These are phyloP conservation scores for Tauraco erythrolophus DNA, from an alignment of 2,113 vertebrate genomes.

Conservation along the genomic window DNA sequence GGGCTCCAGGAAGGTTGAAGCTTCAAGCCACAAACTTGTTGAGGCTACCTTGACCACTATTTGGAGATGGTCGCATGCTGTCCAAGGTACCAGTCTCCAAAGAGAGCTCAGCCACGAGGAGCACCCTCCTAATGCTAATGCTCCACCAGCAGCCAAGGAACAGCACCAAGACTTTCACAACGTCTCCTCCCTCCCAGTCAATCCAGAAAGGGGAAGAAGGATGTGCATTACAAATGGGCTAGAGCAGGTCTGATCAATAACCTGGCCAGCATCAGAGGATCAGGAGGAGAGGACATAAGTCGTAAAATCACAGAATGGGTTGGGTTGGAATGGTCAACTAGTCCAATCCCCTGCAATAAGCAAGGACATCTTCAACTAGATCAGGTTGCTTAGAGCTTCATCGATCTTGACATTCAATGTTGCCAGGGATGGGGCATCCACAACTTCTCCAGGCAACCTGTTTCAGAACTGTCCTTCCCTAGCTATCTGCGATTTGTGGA, in stretches of 20 bases:
- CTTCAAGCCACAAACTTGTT: not conserved
- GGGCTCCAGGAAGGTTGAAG: not conserved
- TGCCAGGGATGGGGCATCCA: not conserved
- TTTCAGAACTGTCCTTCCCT: not conserved
- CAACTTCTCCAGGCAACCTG: too few species aligned
- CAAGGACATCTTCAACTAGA: not conserved
- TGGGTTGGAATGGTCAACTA: not conserved
- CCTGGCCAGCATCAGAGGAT: not conserved
- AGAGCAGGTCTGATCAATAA: not conserved
- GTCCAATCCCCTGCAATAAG: rapidly evolving
- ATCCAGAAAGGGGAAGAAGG: not conserved
- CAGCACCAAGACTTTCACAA: not conserved
- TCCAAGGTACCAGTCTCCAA: not conserved
- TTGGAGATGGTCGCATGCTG: rapidly evolving
- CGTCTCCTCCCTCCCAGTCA: not conserved
- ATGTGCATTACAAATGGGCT: not conserved
- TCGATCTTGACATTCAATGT: not conserved
- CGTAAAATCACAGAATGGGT: not conserved
- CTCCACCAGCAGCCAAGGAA: not conserved
- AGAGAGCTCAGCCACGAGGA: not conserved
- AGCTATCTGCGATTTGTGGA: not conserved
- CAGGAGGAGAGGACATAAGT: not conserved
- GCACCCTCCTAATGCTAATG: not conserved
- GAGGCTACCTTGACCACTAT: not conserved
- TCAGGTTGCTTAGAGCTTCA: not conserved